Conservation (phyloP, 1,140 invertebrate genomes). For the Lithobius niger region DNA sequence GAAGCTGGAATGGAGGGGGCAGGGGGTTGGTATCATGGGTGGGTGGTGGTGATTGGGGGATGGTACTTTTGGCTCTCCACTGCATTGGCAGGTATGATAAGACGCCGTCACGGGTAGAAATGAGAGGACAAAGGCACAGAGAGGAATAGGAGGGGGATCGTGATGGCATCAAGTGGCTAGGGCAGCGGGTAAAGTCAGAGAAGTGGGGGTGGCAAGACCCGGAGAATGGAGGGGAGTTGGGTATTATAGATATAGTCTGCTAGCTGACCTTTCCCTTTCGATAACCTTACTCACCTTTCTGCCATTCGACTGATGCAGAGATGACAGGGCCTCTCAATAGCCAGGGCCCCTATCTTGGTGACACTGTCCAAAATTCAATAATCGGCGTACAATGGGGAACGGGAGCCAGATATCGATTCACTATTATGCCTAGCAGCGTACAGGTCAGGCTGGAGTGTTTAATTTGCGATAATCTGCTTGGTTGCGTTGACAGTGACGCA, state of each 20-base stretch:
- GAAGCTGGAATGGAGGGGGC: background rate
- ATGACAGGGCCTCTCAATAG: background rate
- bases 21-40: too few relatives aligned
- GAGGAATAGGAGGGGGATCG: too few relatives aligned
- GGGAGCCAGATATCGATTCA: background rate
- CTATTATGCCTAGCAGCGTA: background rate
- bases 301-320: too few relatives aligned
- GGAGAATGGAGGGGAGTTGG: too few relatives aligned
- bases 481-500: background rate
- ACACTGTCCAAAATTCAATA: constrained; percentile 1
- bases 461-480: constrained; percentile 1
- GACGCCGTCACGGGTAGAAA: background rate
- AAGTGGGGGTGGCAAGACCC: too few relatives aligned
- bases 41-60: too few relatives aligned
- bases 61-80: too few relatives aligned
- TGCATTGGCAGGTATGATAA: background rate
- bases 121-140: background rate
- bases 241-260: too few relatives aligned
- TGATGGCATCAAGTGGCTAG: too few relatives aligned
- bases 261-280: too few relatives aligned
- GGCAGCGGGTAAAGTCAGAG: too few relatives aligned
- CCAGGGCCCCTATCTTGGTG: constrained; percentile 1
- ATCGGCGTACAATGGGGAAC: background rate
- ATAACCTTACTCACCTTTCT: too few relatives aligned
- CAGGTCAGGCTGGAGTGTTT: background rate